phyloP scores from a whole-genome alignment of 2,888 invertebrate species.

The Aricia artaxerxes region DNA sequence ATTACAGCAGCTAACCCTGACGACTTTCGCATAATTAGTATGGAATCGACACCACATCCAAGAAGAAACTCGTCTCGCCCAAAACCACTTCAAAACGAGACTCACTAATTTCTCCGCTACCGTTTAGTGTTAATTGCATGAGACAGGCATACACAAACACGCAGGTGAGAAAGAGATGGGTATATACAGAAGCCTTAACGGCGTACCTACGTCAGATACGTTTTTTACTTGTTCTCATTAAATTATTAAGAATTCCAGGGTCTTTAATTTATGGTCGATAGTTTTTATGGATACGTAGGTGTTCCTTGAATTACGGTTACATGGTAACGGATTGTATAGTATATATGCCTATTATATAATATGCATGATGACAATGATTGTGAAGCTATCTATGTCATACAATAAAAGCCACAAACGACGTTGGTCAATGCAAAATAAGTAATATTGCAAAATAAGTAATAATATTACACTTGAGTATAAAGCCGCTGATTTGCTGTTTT shows the following conservation, averaged over 20 bases:
- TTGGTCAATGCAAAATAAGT: no score
- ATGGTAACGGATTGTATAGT: background rate
- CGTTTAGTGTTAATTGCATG: constrained; percentile 73
- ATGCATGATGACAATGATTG: no score
- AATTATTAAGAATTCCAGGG: constrained; percentile 24
- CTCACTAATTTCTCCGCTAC: constrained; percentile 77
- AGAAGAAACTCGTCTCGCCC: background rate
- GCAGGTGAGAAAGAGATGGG: background rate
- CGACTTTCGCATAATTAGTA: no score
- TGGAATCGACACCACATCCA: background rate
- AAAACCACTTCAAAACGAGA: constrained; percentile 1
- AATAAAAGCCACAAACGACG: no score
- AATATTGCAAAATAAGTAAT: no score
- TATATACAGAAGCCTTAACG: constrained; percentile 52
- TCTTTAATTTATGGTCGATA: background rate
- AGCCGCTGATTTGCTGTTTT: no score
- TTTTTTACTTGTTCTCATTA: constrained; percentile 27
- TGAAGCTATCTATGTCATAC: no score
- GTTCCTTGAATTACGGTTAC: background rate
- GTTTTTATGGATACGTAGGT: constrained; percentile 2
- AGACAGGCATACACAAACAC: constrained; percentile 49
- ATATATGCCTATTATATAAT: no score
- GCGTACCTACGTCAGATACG: constrained; percentile 35
- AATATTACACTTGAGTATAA: no score
- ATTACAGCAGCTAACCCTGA: no score